Conservation (phyloP, 1,140 invertebrate genomes). For the Rhyzopertha dominica region DNA sequence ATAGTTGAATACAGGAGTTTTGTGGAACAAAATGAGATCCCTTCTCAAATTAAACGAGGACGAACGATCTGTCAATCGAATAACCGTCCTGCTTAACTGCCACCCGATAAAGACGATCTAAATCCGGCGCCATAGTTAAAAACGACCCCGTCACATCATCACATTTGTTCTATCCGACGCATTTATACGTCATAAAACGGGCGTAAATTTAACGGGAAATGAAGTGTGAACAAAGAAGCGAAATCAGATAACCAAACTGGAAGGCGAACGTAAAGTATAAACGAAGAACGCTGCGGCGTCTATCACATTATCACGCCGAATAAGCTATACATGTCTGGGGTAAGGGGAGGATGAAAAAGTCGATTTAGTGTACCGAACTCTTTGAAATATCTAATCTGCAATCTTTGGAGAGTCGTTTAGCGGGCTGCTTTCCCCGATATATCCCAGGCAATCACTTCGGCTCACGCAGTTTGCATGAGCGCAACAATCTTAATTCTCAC, state of each 20-base stretch:
- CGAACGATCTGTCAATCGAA: too few relatives aligned
- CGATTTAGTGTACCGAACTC: constrained; percentile 20
- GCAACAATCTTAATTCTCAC: constrained; percentile 7
- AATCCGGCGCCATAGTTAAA: too few relatives aligned
- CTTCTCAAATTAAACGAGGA: too few relatives aligned
- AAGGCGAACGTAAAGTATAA: constrained; percentile 17
- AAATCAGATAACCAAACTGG: constrained; percentile 5
- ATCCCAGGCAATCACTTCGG: constrained; percentile 14
- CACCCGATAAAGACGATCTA: too few relatives aligned
- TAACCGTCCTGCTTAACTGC: too few relatives aligned
- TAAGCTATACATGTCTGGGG: constrained; percentile 16
- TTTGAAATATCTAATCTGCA: constrained; percentile 20
- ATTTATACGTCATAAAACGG: constrained; percentile 9
- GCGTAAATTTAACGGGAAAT: constrained; percentile 15
- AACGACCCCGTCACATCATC: too few relatives aligned
- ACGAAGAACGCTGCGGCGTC: constrained; percentile 12
- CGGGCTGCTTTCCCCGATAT: constrained; percentile 14
- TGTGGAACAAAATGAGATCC: too few relatives aligned
- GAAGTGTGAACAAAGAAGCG: constrained; percentile 15
- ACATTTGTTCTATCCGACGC: too few relatives aligned
- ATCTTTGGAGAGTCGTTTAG: constrained; percentile 20
- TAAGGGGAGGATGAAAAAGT: constrained; percentile 18
- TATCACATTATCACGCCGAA: constrained; percentile 18
- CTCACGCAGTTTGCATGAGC: constrained; percentile 16
- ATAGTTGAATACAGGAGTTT: too few relatives aligned